Evolutionary conservation across 92 coral and sea anemone species (phyloP).

Genomic region (Meandrina meandrites): DNA sequence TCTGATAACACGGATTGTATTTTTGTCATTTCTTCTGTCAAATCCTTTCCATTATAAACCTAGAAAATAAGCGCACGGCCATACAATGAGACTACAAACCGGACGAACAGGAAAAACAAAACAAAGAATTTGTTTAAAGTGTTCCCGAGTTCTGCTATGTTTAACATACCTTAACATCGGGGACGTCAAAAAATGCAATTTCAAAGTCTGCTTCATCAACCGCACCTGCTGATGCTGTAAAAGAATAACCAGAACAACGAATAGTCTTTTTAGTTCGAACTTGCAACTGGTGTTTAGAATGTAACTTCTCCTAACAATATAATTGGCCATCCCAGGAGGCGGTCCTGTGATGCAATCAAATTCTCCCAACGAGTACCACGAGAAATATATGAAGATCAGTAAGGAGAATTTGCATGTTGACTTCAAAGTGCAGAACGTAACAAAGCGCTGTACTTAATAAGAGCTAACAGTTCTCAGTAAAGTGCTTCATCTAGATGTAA

Average conservation of each 20-base stretch:
- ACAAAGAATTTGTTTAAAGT: not conserved
- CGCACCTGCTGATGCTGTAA: conserved; percentile 92
- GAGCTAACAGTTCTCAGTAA: not conserved
- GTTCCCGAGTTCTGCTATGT: not conserved
- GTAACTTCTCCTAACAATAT: not conserved
- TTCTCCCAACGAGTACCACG: not conserved
- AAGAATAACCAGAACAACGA: not conserved
- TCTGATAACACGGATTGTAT: conserved; percentile 81
- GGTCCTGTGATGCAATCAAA: not conserved
- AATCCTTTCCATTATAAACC: conserved; percentile 79
- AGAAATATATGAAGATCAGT: not conserved
- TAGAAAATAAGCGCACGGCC: conserved; percentile 26
- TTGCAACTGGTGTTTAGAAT: no score
- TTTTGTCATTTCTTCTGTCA: conserved; percentile 87
- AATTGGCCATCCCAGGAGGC: not conserved
- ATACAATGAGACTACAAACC: not conserved
- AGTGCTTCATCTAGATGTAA: no score
- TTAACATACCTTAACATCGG: conserved; percentile 79
- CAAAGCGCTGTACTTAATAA: not conserved
- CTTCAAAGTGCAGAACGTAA: not conserved
- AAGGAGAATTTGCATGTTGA: not conserved
- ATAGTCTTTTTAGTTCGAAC: not conserved
- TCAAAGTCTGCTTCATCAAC: conserved; percentile 94
- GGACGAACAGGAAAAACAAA: not conserved
- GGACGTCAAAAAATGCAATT: conserved; percentile 81